phyloP scores from a whole-genome alignment of 1,140 invertebrate species.

The Panagrolaimus sp. region DNA sequence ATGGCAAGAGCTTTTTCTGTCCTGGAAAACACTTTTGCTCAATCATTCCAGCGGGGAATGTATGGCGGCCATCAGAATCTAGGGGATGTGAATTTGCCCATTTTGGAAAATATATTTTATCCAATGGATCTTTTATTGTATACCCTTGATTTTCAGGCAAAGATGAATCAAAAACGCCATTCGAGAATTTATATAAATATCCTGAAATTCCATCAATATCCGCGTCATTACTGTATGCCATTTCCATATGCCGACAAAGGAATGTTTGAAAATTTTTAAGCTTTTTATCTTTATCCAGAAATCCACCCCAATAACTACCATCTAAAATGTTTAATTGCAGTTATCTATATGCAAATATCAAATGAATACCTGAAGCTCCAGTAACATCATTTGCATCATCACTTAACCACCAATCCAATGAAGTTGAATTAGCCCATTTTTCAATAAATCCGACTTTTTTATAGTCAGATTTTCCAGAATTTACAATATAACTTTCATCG shows the following conservation, averaged over 20 bases:
- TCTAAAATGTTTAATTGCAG: not conserved
- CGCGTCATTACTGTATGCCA: not conserved
- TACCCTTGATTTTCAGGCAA: not conserved
- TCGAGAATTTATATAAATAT: not conserved
- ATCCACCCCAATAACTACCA: slow-evolving; percentile 13
- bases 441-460: not conserved
- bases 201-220: not conserved
- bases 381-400: not conserved
- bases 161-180: not conserved
- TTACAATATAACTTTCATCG: not conserved
- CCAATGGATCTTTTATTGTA: not conserved
- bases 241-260: not conserved
- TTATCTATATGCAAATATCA: too few relatives aligned
- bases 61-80: not conserved
- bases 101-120: slow-evolving; percentile 6
- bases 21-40: not conserved
- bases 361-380: not conserved
- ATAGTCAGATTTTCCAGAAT: slow-evolving; percentile 4
- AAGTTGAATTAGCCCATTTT: not conserved
- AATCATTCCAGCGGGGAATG: not conserved
- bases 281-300: slow-evolving; percentile 6
- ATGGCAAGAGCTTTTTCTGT: slow-evolving; percentile 4
- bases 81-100: not conserved
- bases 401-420: not conserved
- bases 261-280: slow-evolving; percentile 9